Base-by-base conservation (phyloP, 1,140 invertebrate genomes). In the Hylaeus anthracinus region DNA sequence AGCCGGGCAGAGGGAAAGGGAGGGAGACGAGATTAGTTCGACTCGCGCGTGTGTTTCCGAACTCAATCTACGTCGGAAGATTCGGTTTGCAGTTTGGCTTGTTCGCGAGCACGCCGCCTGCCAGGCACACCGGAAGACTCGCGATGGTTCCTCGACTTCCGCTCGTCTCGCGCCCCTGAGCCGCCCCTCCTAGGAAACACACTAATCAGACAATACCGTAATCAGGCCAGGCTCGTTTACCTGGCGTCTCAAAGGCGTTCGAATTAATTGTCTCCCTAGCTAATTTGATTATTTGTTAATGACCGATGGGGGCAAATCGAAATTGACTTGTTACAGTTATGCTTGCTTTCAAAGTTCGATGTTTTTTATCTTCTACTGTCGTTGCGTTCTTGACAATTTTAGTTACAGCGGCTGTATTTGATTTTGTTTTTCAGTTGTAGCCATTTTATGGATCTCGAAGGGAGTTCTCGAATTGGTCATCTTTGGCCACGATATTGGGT, bases 61-160 rank as follows among this genome's bases (percentile, higher is more conserved):
- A 90, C 89, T 90, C 89, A 88, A 90, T 90, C 89, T 89, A 85
- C 82, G 67, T 43, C 69, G 66, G 84, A 85, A 89, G 84, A 89
- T 90, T 90, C 84, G 88, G 87, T 89, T 88, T 88, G 89, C 82
- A 89, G 86, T 86, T 89, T 81, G 86, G 63, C 60, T 45, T 74
- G 77, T 61, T 70, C 63, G 63, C 64, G 79, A 70, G 61, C 71
- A 66, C 41, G 56, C n/a, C 43, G 48, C 14, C n/a, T 65, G 72
- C 72, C 72, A 65, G 15, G 37, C n/a, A 77, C 72, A 71, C 67
- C 55, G 76, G 72, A 73, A 66, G 82, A 69, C 76, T 81, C 78
- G 53, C 61, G 77, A 71, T 69, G 71, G 56, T 66, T 43, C 45
- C 64, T 61, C 58, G 72, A 74, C 79, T 81, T 69, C 58, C 79